Conservation (phyloP, 2,113 vertebrate genomes). For the Herpailurus yagouaroundi region DNA sequence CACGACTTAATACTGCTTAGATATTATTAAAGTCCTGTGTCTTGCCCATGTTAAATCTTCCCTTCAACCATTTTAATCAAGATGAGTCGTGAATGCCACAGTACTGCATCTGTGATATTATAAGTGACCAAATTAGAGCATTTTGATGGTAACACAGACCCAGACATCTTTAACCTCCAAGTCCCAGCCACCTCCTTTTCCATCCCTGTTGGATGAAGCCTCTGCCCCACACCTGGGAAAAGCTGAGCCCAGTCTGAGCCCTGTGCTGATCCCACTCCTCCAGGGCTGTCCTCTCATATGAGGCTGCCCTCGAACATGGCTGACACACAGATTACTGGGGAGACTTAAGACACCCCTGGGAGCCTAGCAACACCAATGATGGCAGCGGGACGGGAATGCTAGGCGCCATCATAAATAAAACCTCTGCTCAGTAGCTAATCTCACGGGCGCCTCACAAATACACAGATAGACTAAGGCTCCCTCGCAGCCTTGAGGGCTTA, state of each 20-base stretch:
- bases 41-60: background rate
- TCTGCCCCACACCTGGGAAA: background rate
- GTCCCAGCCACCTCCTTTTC: background rate
- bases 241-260: background rate
- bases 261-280: background rate
- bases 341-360: slow-evolving; percentile 55
- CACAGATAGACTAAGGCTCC: background rate
- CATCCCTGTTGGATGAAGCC: background rate
- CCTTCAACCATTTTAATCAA: slow-evolving; percentile 53
- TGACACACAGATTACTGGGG: slow-evolving; percentile 5
- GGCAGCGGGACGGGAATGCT: background rate
- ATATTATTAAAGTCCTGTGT: background rate
- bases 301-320: background rate
- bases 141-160: background rate
- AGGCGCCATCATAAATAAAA: slow-evolving; percentile 66
- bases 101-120: background rate
- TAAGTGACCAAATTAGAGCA: background rate
- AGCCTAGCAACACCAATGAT: background rate
- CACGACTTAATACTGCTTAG: background rate
- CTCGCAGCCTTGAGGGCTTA: background rate
- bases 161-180: background rate
- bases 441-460: slow-evolving; percentile 57
- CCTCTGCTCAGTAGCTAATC: slow-evolving; percentile 65
- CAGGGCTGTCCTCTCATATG: background rate
- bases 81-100: background rate